Base-by-base conservation (phyloP, 2,888 invertebrate genomes). In the Caenorhabditis sp. region DNA sequence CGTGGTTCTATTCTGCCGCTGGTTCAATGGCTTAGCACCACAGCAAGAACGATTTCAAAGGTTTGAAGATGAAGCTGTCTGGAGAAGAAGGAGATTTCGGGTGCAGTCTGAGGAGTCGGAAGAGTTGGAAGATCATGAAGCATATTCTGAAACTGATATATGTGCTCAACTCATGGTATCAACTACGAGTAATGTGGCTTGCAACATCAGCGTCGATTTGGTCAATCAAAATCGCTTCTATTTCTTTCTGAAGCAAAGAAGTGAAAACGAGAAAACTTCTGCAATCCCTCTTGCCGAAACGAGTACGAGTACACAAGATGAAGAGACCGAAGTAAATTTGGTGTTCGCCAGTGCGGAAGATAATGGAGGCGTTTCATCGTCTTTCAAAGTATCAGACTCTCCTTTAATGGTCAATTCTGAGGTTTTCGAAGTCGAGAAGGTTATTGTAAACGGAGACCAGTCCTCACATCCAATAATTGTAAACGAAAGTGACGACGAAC, bases 281-380 rank as follows among this genome's bases (percentile, higher is more conserved):
- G 38, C 41, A 54, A 26, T 70, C 26, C 44, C 69, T 44, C 26
- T 7, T 38, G 51, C 54, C 35, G 76, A 70, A 79, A 70, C 64
- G 31, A 54, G 51, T 64, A 56, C 35, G 44, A 61, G 54, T 66
- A 56, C 26, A 31, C 70, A 54, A 35, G 54, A 66, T n/a, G 76
- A 82, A 28, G 63, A 82, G 19, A 54, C 76, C 16, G 72, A 77
- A 61, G 68, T 76, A 59, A 72, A 82, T 82, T 76, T 82, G 72
- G 82, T 82, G 82, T 76, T 82, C 76, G 76, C 66, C 26, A 76
- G 82, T 68, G 82, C 82, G 82, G 82, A 77, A 82, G 82, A 82
- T 51, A 72, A 64, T 64, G 68, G 63, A 31, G 44, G 22, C 68
- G 70, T 63, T 41, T 54, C 16, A 31, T 51, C 77, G 38, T 70